These are phyloP conservation scores for Labeo catla DNA, from an alignment of 2,113 vertebrate species.

Conservation along the genomic window DNA sequence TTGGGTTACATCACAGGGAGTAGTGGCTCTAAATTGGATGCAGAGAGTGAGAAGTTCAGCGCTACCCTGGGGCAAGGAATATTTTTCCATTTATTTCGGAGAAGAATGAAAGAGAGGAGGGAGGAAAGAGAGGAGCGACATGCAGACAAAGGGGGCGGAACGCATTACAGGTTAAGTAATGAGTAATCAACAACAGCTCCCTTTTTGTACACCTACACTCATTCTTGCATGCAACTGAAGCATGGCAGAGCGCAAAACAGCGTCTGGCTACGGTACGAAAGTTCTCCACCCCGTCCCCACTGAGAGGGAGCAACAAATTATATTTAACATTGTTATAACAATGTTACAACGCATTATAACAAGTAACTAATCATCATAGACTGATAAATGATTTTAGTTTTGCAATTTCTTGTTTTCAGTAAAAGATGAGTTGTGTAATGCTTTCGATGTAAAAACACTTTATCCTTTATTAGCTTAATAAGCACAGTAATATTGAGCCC, in stretches of 20 bases:
- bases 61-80: slow-evolving; percentile 79
- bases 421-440: too few relatives aligned
- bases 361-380: not conserved
- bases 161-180: slow-evolving; percentile 81
- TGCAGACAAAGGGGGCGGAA: slow-evolving; percentile 70
- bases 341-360: not conserved
- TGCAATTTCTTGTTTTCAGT: not conserved
- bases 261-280: not conserved
- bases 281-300: slow-evolving; percentile 58
- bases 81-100: slow-evolving; percentile 83
- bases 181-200: slow-evolving; percentile 76
- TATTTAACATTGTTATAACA: slow-evolving; percentile 1
- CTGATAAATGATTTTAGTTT: not conserved
- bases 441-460: too few relatives aligned
- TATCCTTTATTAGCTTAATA: too few relatives aligned
- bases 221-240: slow-evolving; percentile 55
- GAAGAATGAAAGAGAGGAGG: slow-evolving; percentile 49
- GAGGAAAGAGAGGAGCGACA: slow-evolving; percentile 55
- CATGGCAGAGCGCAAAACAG: slow-evolving; percentile 18
- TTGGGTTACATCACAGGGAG: slow-evolving; percentile 76
- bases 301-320: slow-evolving; percentile 63
- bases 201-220: slow-evolving; percentile 49
- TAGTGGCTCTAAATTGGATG: slow-evolving; percentile 78
- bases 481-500: too few relatives aligned
- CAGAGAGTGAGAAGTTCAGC: slow-evolving; percentile 84